Conservation (phyloP, 2,113 vertebrate species). For the Litocranius walleri region DNA sequence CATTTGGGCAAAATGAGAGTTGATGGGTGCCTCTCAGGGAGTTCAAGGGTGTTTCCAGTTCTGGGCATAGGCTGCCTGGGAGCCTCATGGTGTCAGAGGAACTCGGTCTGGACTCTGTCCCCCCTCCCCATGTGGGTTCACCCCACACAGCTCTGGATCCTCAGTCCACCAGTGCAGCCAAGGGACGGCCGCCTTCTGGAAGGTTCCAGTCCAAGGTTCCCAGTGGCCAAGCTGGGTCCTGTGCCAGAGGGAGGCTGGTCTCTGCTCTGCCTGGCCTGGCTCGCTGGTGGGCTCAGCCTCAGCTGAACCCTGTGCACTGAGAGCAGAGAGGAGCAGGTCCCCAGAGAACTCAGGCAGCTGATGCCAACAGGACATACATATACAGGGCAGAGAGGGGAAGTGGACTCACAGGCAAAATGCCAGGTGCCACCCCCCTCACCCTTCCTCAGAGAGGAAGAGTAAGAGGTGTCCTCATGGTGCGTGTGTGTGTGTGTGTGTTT, state of each 20-base stretch:
- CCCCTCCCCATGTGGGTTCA: no score
- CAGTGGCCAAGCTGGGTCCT: background rate
- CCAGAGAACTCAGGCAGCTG: background rate
- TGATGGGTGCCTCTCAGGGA: rapidly evolving
- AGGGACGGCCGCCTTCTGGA: background rate
- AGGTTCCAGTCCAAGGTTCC: background rate
- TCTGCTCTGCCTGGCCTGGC: background rate
- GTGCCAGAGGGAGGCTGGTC: background rate
- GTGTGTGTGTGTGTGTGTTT: rapidly evolving
- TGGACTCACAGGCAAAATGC: rapidly evolving
- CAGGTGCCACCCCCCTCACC: background rate
- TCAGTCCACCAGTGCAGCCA: background rate
- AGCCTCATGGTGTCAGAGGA: background rate
- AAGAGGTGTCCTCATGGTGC: background rate
- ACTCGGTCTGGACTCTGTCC: background rate
- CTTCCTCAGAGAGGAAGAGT: background rate
- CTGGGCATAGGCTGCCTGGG: background rate
- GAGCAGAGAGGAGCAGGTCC: no score
- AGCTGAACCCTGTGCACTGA: background rate
- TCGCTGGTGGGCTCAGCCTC: background rate
- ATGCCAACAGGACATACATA: rapidly evolving
- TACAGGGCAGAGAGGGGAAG: rapidly evolving
- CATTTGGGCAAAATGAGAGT: background rate
- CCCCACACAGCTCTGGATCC: background rate
- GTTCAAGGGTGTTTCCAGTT: background rate